Conservation (phyloP, 2,888 invertebrate genomes). For the Amphiduros pacificus region DNA sequence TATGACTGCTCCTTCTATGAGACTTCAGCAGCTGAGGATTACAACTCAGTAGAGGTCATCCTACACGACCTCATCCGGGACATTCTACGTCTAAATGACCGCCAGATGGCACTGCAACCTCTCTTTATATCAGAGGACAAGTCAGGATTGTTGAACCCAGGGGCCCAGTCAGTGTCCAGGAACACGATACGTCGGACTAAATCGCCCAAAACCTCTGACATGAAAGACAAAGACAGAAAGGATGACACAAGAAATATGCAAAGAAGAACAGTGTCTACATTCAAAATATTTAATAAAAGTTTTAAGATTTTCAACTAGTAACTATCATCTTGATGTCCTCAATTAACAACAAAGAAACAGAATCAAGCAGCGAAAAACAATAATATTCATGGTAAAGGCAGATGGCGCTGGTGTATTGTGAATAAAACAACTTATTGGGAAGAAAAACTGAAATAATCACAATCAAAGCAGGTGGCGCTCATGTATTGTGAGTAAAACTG, state of each 20-base stretch:
- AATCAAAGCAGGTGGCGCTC: too few species aligned
- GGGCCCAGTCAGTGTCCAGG: neutral
- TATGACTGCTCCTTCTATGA: slow-evolving; percentile 56
- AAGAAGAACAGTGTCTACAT: neutral
- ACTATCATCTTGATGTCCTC: too few species aligned
- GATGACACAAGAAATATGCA: neutral
- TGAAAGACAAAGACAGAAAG: neutral
- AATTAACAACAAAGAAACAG: too few species aligned
- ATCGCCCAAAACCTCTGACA: neutral
- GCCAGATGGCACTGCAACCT: slow-evolving; percentile 45
- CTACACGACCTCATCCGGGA: slow-evolving; percentile 53
- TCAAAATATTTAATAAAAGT: neutral
- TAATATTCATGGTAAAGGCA: too few species aligned
- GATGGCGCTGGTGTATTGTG: too few species aligned
- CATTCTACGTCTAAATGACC: slow-evolving; percentile 49
- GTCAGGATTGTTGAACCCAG: too few species aligned
- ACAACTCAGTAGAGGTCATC: slow-evolving; percentile 51
- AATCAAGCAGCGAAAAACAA: too few species aligned
- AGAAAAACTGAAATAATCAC: too few species aligned
- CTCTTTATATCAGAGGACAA: slow-evolving; percentile 53
- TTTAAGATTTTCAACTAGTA: neutral
- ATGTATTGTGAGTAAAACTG: too few species aligned
- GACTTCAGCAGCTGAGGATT: slow-evolving; percentile 59
- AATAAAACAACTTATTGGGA: too few species aligned
- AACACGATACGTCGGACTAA: neutral